Evolutionary conservation across 2,113 vertebrate genomes (phyloP).

Genomic region (Alexandromys fortis): DNA sequence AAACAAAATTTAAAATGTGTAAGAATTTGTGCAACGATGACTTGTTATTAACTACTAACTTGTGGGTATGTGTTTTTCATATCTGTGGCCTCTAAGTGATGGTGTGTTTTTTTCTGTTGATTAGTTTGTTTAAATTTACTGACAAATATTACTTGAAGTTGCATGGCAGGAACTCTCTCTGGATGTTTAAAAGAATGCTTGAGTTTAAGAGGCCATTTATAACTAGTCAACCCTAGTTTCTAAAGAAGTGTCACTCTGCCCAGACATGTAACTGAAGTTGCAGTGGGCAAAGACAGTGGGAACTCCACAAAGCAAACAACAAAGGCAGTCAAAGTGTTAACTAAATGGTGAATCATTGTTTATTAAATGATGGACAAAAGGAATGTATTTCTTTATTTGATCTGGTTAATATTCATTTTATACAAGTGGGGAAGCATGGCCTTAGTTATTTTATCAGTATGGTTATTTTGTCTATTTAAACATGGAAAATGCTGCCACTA

Average conservation of each 20-base stretch:
- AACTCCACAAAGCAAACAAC: background rate
- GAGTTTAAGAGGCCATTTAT: background rate
- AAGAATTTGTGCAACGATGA: background rate
- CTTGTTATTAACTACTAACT: background rate
- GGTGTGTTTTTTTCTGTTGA: background rate
- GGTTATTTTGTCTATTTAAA: slow-evolving; percentile 12
- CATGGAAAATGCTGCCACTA: background rate
- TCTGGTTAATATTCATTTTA: background rate
- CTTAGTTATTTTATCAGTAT: background rate
- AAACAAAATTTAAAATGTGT: slow-evolving; percentile 17
- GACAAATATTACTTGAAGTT: background rate
- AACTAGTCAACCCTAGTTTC: background rate
- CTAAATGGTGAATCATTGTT: slow-evolving; percentile 19
- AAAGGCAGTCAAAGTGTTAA: background rate
- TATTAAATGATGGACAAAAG: background rate
- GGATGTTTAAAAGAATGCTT: background rate
- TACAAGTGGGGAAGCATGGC: background rate
- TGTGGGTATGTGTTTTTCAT: background rate
- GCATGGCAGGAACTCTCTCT: background rate
- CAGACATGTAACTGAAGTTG: background rate
- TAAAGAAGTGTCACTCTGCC: background rate
- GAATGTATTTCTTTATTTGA: background rate
- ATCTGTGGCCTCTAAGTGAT: background rate
- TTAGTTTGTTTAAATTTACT: slow-evolving; percentile 26
- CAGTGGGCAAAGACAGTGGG: background rate